Conservation (phyloP, 1,140 invertebrate species). For the Heterodera schachtii region DNA sequence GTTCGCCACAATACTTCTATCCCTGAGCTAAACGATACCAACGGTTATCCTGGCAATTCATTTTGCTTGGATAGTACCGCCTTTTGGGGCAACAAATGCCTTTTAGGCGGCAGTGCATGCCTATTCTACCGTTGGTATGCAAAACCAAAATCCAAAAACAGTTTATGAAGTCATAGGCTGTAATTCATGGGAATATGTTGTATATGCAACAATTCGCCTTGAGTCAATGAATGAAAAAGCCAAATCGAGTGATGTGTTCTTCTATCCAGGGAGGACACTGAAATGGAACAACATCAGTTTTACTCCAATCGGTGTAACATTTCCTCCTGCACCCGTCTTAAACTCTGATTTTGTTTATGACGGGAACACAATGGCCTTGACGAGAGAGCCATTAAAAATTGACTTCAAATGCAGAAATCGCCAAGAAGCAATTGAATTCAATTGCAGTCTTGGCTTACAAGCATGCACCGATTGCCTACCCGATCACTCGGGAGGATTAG, state of each 20-base stretch:
- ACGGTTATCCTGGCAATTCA: constrained; percentile 7
- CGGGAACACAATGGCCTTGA: background rate
- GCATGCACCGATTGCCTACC: background rate
- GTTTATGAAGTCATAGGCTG: background rate
- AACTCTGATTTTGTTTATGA: background rate
- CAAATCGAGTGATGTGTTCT: background rate
- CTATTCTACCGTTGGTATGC: constrained; percentile 10
- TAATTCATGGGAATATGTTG: background rate
- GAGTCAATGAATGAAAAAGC: background rate
- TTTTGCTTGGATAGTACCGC: constrained; percentile 5
- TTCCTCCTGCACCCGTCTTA: background rate
- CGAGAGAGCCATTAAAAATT: background rate
- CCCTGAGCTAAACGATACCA: background rate
- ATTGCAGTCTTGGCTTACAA: background rate
- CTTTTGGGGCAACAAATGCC: constrained; percentile 7
- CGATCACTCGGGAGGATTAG: background rate
- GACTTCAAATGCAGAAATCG: background rate
- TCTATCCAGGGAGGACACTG: background rate
- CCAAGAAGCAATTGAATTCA: background rate
- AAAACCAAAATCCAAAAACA: background rate
- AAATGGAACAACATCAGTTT: background rate
- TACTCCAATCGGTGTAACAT: background rate
- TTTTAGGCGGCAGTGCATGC: background rate
- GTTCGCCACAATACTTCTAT: background rate
- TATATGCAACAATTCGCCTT: background rate